phyloP scores from a whole-genome alignment of 2,888 invertebrate species.

The Tortricodes alternella region DNA sequence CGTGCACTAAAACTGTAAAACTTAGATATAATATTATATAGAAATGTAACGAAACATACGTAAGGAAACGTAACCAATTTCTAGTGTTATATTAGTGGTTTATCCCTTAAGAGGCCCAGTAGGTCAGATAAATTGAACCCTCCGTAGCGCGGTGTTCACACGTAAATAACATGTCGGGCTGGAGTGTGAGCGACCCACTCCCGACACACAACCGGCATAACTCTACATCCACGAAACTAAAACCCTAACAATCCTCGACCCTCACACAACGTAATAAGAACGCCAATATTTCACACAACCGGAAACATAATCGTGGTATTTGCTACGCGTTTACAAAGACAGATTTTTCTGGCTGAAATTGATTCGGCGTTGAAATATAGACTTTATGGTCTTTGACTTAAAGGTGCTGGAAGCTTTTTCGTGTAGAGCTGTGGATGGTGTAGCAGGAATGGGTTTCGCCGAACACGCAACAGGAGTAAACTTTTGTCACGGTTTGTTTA shows the following conservation, averaged over 20 bases:
- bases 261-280: constrained; percentile 42
- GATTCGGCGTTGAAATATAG: constrained; percentile 2
- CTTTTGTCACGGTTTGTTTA: constrained; percentile 76
- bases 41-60: neutral
- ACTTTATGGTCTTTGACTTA: constrained; percentile 1
- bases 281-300: constrained; percentile 1
- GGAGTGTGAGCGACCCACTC: constrained; percentile 58
- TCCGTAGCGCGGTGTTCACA: constrained; percentile 79
- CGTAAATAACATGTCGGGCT: constrained; percentile 80
- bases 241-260: constrained; percentile 38
- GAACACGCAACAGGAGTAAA: constrained; percentile 76
- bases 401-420: constrained; percentile 32
- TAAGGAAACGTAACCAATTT: constrained; percentile 60
- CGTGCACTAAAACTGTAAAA: too few species aligned
- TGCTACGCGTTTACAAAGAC: constrained; percentile 57
- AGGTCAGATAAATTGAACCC: constrained; percentile 83
- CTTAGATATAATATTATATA: too few species aligned
- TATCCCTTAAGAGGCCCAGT: constrained; percentile 66
- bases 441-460: constrained; percentile 67
- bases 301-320: constrained; percentile 38
- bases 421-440: constrained; percentile 40
- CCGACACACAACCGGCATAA: constrained; percentile 40
- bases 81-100: constrained; percentile 73
- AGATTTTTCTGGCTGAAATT: constrained; percentile 38
- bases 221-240: constrained; percentile 22